phyloP scores from a whole-genome alignment of 1,140 invertebrate genomes.

The Listronotus oregonensis region DNA sequence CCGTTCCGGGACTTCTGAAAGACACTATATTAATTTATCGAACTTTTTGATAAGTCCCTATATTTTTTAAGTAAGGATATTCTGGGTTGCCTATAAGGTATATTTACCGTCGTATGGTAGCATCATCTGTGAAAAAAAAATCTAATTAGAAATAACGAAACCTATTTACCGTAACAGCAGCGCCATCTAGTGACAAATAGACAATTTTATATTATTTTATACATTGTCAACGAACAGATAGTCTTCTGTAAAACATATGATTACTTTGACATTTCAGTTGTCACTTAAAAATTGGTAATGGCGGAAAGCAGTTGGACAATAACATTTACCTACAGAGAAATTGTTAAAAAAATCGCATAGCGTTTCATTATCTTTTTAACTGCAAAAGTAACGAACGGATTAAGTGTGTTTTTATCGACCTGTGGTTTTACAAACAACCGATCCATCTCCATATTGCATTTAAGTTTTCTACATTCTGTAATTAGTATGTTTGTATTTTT shows the following conservation, averaged over 20 bases:
- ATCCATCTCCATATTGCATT: slow-evolving; percentile 41
- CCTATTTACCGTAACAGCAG: too few species aligned
- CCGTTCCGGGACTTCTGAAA: too few species aligned
- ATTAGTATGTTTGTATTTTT: slow-evolving; percentile 51
- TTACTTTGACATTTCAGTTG: slow-evolving; percentile 25
- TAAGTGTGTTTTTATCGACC: slow-evolving; percentile 12
- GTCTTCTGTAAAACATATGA: slow-evolving; percentile 6
- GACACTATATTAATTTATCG: too few species aligned
- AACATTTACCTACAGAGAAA: slow-evolving; percentile 49
- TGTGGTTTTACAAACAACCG: slow-evolving; percentile 26
- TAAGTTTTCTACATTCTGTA: slow-evolving; percentile 42
- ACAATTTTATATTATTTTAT: too few species aligned
- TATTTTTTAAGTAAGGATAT: too few species aligned
- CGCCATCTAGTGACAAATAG: too few species aligned
- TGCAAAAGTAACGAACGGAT: slow-evolving; percentile 13
- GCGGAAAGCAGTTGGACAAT: slow-evolving; percentile 54
- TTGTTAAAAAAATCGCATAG: slow-evolving; percentile 41
- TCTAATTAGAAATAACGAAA: too few species aligned
- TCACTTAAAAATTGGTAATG: slow-evolving; percentile 49
- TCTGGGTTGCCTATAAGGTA: too few species aligned
- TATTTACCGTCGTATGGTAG: too few species aligned
- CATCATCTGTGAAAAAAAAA: too few species aligned
- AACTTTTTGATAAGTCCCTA: too few species aligned
- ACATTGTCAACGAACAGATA: too few species aligned
- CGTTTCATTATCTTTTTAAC: slow-evolving; percentile 27